Evolutionary conservation across 2,797 vertebrate genomes (phyloP).

Genomic region (Manis pentadactyla): DNA sequence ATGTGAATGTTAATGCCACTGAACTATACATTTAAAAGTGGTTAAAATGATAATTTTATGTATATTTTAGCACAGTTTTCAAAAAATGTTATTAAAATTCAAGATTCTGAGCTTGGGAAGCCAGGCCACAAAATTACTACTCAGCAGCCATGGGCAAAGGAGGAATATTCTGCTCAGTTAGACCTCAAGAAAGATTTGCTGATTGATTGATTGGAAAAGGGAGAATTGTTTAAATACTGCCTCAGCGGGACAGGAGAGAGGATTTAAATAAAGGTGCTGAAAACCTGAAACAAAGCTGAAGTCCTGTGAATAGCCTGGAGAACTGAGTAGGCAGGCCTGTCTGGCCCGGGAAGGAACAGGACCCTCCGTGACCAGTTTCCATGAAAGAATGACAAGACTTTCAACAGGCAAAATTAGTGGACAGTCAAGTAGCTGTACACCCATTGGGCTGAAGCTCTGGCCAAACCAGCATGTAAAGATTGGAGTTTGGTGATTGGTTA

Average conservation of each 20-base stretch:
- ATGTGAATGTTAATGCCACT: not conserved
- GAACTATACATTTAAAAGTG: not conserved
- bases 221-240: slow-evolving; percentile 49
- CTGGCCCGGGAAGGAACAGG: slow-evolving; percentile 11
- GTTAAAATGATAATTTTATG: not conserved
- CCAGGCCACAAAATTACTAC: slow-evolving; percentile 41
- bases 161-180: slow-evolving; percentile 38
- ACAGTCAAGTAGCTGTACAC: not conserved
- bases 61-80: not conserved
- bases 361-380: not conserved
- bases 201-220: slow-evolving; percentile 73
- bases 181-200: slow-evolving; percentile 60
- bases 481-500: not conserved
- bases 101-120: slow-evolving; percentile 28
- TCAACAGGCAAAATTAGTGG: not conserved
- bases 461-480: not conserved
- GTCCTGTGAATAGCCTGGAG: slow-evolving; percentile 1
- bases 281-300: slow-evolving; percentile 65
- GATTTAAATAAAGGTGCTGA: slow-evolving; percentile 69
- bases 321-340: not conserved
- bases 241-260: not conserved
- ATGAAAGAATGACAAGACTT: not conserved
- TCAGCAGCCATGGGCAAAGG: not conserved
- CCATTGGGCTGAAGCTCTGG: not conserved
- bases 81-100: not conserved